phyloP scores from a whole-genome alignment of 1,140 invertebrate species.

The Drosophila eugracilis region DNA sequence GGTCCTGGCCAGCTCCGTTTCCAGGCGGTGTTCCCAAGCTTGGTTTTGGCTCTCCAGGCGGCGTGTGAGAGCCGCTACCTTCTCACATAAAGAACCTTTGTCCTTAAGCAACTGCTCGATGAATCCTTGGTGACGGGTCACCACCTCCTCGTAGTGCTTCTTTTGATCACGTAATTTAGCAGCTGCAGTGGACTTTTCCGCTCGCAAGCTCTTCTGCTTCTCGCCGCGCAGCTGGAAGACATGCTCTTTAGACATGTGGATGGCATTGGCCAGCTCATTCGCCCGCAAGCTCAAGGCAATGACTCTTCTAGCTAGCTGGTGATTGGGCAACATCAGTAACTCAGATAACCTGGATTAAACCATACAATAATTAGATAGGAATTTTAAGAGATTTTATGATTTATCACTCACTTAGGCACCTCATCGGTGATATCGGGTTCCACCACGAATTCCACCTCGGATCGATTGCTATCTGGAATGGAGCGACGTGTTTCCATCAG shows the following conservation, averaged over 20 bases:
- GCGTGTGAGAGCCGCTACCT: conserved; percentile 87
- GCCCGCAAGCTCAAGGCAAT: conserved; percentile 76
- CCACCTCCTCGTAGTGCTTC: conserved; percentile 87
- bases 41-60: conserved; percentile 85
- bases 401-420: conserved; percentile 76
- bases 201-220: conserved; percentile 74
- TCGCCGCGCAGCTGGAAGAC: conserved; percentile 73
- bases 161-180: conserved; percentile 87
- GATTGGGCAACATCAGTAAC: conserved; percentile 82
- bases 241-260: conserved; percentile 83
- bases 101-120: conserved; percentile 89
- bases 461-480: conserved; percentile 75
- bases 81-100: conserved; percentile 88
- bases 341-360: conserved; percentile 62
- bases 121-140: conserved; percentile 89
- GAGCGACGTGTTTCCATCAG: conserved; percentile 78
- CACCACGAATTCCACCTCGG: conserved; percentile 80
- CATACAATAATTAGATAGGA: no score
- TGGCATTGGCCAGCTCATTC: conserved; percentile 83
- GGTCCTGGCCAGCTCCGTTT: conserved; percentile 87
- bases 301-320: conserved; percentile 79
- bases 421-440: conserved; percentile 83
- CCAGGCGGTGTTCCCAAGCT: conserved; percentile 87
- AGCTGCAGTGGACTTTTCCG: conserved; percentile 71
- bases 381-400: no score